Conservation (phyloP, 2,797 vertebrate genomes). For the Champsocephalus gunnari region DNA sequence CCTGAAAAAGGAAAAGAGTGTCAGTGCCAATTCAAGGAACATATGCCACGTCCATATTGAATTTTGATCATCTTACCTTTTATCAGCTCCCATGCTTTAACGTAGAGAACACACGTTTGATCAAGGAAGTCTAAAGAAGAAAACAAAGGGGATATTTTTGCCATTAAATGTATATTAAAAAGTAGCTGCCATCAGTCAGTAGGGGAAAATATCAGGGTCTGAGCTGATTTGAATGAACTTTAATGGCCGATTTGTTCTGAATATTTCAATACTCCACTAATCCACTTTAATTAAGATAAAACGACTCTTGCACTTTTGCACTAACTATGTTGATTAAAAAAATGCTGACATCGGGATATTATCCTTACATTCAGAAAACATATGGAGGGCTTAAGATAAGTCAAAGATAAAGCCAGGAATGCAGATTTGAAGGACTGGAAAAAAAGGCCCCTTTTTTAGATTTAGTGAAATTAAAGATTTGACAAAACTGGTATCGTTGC, state of each 20-base stretch:
- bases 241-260: background rate
- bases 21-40: background rate
- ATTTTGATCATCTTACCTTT: conserved; percentile 47
- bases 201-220: background rate
- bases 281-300: background rate
- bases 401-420: background rate
- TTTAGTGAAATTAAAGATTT: background rate
- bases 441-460: background rate
- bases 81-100: conserved; percentile 62
- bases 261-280: background rate
- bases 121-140: conserved; percentile 13
- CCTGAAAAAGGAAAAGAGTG: conserved; percentile 67
- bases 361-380: background rate
- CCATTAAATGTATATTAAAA: background rate
- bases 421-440: background rate
- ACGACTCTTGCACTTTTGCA: background rate
- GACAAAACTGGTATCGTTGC: accelerated
- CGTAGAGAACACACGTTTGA: background rate
- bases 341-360: background rate
- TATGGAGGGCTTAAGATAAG: background rate
- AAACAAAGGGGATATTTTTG: background rate
- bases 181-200: background rate
- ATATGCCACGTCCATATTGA: background rate
- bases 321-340: background rate
- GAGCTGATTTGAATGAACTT: background rate